Conservation (phyloP, 2,888 invertebrate species). For the Orthosia incerta region DNA sequence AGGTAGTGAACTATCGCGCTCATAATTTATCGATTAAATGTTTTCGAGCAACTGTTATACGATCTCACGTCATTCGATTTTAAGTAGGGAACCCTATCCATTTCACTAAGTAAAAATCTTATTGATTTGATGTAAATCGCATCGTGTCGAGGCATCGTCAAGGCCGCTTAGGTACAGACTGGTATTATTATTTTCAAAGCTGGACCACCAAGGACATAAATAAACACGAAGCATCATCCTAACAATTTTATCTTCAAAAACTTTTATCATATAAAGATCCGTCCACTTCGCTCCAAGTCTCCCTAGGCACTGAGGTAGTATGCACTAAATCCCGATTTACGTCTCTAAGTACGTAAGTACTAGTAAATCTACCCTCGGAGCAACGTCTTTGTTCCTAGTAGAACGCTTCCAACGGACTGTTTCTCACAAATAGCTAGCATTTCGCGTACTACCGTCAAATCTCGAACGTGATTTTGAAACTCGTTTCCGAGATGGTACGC, state of each 20-base stretch:
- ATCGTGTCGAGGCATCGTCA: too few species aligned
- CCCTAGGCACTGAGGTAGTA: constrained; percentile 39
- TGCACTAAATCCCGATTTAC: constrained; percentile 64
- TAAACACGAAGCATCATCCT: background rate
- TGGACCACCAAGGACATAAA: background rate
- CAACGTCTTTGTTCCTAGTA: constrained; percentile 52
- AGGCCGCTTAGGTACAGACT: background rate
- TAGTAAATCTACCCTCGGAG: constrained; percentile 56
- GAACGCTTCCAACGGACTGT: constrained; percentile 11
- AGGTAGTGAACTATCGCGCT: too few species aligned
- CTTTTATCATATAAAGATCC: constrained; percentile 53
- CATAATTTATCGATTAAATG: too few species aligned
- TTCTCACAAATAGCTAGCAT: constrained; percentile 40
- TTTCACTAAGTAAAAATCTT: too few species aligned
- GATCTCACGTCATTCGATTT: too few species aligned
- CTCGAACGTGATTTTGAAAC: constrained; percentile 47
- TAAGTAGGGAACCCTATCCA: too few species aligned
- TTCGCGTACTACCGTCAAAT: constrained; percentile 38
- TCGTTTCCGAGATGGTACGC: constrained; percentile 10
- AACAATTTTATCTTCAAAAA: constrained; percentile 21
- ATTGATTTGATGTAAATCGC: too few species aligned
- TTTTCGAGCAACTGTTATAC: too few species aligned
- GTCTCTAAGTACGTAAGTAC: constrained; percentile 60
- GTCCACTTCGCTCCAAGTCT: constrained; percentile 22
- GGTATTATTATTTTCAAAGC: background rate